Base-by-base conservation (phyloP, 2,797 vertebrate species). In the Cyprinella venusta region DNA sequence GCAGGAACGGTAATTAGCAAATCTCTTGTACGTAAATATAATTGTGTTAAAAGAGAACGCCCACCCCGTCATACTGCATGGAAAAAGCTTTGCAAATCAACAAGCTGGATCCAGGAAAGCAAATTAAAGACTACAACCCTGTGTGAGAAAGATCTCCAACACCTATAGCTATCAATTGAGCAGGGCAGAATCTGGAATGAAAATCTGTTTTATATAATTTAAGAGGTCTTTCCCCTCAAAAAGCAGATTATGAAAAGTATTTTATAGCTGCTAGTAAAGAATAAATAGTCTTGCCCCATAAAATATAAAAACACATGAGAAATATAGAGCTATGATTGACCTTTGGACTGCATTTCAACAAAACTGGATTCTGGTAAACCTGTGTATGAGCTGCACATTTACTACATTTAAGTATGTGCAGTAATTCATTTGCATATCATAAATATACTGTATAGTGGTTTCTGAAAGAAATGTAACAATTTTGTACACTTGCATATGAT, bases 101-200 rank as follows among this genome's bases (percentile, higher is more conserved):
- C 48, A 65, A 70, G 69, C 76, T 50, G 56, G 71, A 74, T 88
- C 82, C 88, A 90, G 87, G 85, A 92, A 90, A 88, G 24, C 54
- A 85, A 88, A 89, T 91, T 89, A 88, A 86, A 88, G 78, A 82
- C 70, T 59, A 81, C 86, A 87, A 88, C 26, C 65, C 38, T 80
- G 70, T 81, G 85, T 84, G 54, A 86, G 82, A 89, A 87, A 87
- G 40, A 87, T 65, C 74, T 88, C 89, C 79, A 88, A 88, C 84
- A 77, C 84, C 83, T 76, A 81, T 72, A 70, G 79, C 81, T 72
- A 67, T 84, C 69, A 89, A 61, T 83, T 68, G 63, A 81, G 63
- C 77, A 45, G 64, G 65, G 56, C 61, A 63, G 0, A n/a, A 21
- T 75, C 77, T 83, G 68, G 65, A 64, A 21, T n/a, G 84, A 90